Conservation (phyloP, 2,888 invertebrate genomes). For the Ashinkailepas kermadecensis region DNA sequence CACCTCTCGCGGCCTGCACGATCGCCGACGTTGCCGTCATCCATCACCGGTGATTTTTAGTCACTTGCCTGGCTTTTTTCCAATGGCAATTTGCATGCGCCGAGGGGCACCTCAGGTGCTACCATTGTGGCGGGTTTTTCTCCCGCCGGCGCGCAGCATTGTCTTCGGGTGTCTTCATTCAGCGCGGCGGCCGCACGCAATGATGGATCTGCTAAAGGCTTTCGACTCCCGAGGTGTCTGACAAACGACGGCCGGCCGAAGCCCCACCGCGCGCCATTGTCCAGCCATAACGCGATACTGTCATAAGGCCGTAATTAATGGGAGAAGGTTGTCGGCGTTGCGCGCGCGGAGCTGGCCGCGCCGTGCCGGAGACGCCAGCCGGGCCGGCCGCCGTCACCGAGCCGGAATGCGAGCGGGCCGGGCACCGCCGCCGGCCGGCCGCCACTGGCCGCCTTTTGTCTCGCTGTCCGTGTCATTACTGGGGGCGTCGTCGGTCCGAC, state of each 20-base stretch:
- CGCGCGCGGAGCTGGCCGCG: no score
- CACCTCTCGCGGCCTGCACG: no score
- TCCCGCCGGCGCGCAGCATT: not conserved
- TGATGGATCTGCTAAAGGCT: constrained; percentile 17
- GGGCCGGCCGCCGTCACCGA: no score
- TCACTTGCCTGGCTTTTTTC: not conserved
- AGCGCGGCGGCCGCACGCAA: not conserved
- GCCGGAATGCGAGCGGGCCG: no score
- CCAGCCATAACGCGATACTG: constrained; percentile 13
- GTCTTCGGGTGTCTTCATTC: constrained; percentile 15
- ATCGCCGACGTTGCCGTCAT: not conserved
- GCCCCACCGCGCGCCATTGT: constrained; percentile 11
- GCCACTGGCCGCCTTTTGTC: no score
- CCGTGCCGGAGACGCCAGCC: no score
- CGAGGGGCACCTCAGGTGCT: not conserved
- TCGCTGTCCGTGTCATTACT: no score
- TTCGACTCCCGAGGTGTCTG: constrained; percentile 15
- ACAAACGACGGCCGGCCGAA: not conserved
- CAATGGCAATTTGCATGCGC: constrained; percentile 1
- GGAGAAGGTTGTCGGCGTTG: not conserved
- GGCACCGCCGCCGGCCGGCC: no score
- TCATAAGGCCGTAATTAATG: constrained; percentile 19
- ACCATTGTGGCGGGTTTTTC: constrained; percentile 5
- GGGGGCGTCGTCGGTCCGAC: no score
- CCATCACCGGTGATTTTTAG: not conserved